Percentiles rank a stretch among this genome's conserved stretches.
Conservation (phyloP, 1,140 invertebrate genomes). For the Colletes gigas region DNA sequence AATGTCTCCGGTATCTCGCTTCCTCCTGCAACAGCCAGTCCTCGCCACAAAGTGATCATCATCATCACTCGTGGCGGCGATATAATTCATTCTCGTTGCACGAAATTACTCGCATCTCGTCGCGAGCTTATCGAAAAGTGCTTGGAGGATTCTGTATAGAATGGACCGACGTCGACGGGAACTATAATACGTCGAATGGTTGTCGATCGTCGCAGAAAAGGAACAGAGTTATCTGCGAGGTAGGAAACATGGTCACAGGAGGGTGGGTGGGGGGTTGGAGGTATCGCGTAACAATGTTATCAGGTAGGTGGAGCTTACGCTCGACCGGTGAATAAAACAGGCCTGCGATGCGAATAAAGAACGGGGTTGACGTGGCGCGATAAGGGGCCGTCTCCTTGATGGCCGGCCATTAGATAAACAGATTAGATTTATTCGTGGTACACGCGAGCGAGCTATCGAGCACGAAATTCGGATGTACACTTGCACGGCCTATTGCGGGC, state of each 20-base stretch:
- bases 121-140: background rate
- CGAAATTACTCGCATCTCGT: no score
- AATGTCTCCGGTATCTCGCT: no score
- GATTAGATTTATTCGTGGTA: slow-evolving; percentile 44
- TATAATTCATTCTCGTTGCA: no score
- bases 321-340: slow-evolving; percentile 35
- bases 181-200: slow-evolving; percentile 33
- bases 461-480: slow-evolving; percentile 36
- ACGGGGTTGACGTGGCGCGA: slow-evolving; percentile 17
- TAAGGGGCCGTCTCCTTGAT: slow-evolving; percentile 22
- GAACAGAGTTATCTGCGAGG: slow-evolving; percentile 48
- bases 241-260: slow-evolving; percentile 40
- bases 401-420: slow-evolving; percentile 43
- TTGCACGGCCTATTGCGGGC: slow-evolving; percentile 24
- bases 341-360: slow-evolving; percentile 37
- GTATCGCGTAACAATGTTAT: slow-evolving; percentile 38
- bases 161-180: slow-evolving; percentile 17
- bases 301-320: slow-evolving; percentile 18
- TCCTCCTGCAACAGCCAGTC: no score
- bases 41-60: no score
- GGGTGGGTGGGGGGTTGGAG: background rate
- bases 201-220: slow-evolving; percentile 33
- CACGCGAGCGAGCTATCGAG: slow-evolving; percentile 42
- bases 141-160: slow-evolving; percentile 5
- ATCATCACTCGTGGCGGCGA: no score